Base-by-base conservation (phyloP, 1,140 invertebrate species). In the Plectrocnemia conspersa region DNA sequence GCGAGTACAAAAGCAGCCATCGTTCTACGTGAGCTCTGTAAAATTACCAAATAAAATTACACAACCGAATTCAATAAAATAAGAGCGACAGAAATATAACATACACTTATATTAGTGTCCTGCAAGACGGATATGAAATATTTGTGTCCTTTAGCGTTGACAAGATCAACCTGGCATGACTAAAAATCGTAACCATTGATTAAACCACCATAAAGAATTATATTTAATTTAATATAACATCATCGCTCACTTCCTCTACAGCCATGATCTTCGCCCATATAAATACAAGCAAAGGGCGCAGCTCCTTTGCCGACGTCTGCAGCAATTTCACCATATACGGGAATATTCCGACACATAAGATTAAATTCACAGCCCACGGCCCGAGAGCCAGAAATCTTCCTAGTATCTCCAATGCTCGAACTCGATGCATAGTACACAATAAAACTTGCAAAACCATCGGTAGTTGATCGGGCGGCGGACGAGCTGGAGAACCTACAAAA, bases 241-340 rank as follows among this genome's bases (percentile, higher is more conserved):
- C 22, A 53, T 42, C 41, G 13, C 23, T 25, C 71, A 93, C 92
- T 71, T 84, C 86, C 73, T 99, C 97, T 9, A 98, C 93, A 52
- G 95, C 93, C 40, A 99, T 76, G 62, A 99, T 98, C 78, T 98
- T 98, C 4, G 97, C 94, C 97, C 97, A 99, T 60, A 99, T 98
- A 67, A 97, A 98, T 22, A 98, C 93, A 42, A 99, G 79, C 27
- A 96, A 77, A 7, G 93, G 90, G 24, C 94, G 77, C 48, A 99
- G 75, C 72, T 99, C 96, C 62, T 83, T 82, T 1, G 93, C 92
- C 58, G 88, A 91, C 62, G 92, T 93, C 75, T 98, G 95, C 36
- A 97, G 75, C 52, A 98, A 73, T 70, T 98, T 98, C 6, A 98
- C 77, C 56, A 99, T 94, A 74, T 99, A 99, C 2, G 97, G 97